Percentiles rank a stretch among this genome's conserved stretches.
phyloP scores from a whole-genome alignment of 2,888 invertebrate species.

The Drosophila setosimentum region DNA sequence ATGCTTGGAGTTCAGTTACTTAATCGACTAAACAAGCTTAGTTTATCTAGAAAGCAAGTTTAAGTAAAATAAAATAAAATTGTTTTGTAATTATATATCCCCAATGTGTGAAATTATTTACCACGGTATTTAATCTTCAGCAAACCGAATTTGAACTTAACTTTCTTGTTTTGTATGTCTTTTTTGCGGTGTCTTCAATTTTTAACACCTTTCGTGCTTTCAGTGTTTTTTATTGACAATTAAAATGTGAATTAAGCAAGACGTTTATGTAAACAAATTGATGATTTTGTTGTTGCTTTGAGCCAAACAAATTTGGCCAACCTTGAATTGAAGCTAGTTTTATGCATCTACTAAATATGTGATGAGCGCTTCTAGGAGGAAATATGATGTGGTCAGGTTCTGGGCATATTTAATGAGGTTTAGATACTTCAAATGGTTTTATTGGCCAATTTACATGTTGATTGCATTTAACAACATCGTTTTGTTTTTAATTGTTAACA shows the following conservation, averaged over 20 bases:
- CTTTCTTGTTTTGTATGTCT: background rate
- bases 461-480: conserved; percentile 50
- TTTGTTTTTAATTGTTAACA: conserved; percentile 41
- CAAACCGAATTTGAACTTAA: background rate
- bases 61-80: background rate
- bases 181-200: conserved; percentile 46
- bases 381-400: conserved; percentile 33
- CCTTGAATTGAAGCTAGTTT: conserved; percentile 51
- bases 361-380: conserved; percentile 48
- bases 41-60: background rate
- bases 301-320: conserved; percentile 14
- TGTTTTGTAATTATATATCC: no score
- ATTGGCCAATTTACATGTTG: conserved; percentile 70
- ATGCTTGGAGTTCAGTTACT: background rate
- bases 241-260: conserved; percentile 62
- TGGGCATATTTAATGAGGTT: conserved; percentile 24
- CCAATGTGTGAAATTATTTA: background rate
- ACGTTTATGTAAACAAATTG: conserved; percentile 56
- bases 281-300: conserved; percentile 39
- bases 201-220: conserved; percentile 53
- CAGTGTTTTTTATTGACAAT: conserved; percentile 48
- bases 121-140: background rate
- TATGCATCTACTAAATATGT: conserved; percentile 46
- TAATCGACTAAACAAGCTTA: background rate
- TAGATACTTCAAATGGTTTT: conserved; percentile 29